Conservation (phyloP, 2,113 vertebrate genomes). For the Macrotus californicus region DNA sequence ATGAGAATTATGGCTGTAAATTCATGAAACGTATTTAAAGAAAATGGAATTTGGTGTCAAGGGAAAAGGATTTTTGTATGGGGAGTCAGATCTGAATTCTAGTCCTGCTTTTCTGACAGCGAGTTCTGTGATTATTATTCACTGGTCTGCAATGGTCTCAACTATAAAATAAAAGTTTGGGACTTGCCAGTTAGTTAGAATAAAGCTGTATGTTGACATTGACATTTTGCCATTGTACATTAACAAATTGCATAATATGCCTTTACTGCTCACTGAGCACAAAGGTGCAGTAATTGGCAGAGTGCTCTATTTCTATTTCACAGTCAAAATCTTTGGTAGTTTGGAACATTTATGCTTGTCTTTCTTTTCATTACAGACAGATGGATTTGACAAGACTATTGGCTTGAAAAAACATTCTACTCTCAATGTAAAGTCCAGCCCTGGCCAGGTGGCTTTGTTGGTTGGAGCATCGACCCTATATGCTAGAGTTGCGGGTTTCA, state of each 20-base stretch:
- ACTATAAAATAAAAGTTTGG: neutral
- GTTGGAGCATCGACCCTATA: too few relatives aligned
- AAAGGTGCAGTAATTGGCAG: conserved; percentile 5
- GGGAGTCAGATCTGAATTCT: neutral
- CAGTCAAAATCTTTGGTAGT: neutral
- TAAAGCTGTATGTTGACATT: neutral
- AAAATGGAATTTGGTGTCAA: neutral
- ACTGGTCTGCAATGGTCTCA: neutral
- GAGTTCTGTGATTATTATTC: neutral
- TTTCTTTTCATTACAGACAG: neutral
- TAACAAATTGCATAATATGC: neutral
- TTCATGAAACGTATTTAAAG: neutral
- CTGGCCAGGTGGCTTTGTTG: too few relatives aligned
- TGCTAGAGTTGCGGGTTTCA: too few relatives aligned
- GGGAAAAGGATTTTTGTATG: neutral
- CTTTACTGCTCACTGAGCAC: neutral
- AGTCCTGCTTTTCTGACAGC: neutral
- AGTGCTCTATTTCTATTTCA: neutral
- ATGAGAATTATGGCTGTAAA: neutral
- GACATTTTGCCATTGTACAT: neutral
- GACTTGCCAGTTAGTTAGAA: neutral
- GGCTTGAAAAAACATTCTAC: neutral
- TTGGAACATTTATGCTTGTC: neutral
- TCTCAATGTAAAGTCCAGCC: neutral
- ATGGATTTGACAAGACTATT: neutral